A percentile compares a stretch with the other conserved stretches of the same genome.
phyloP scores from a whole-genome alignment of 2,888 invertebrate genomes.

The Hipparchia semele region DNA sequence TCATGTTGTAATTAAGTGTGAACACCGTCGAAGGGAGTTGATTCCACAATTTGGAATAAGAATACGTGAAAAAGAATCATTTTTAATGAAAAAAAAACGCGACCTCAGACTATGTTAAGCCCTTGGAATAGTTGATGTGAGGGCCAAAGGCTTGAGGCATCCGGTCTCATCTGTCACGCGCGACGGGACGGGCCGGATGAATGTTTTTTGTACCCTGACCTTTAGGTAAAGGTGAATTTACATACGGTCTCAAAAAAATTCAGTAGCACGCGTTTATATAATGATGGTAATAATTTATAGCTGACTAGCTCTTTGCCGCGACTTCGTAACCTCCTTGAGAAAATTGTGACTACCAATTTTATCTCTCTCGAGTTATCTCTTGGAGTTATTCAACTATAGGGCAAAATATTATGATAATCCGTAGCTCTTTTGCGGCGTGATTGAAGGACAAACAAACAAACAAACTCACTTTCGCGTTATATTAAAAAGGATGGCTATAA shows the following conservation, averaged over 20 bases:
- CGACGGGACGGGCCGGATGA: background rate
- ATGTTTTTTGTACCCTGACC: slow-evolving; percentile 13
- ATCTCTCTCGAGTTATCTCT: no score
- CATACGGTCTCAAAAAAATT: background rate
- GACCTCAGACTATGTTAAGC: background rate
- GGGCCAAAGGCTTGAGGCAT: background rate
- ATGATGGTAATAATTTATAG: background rate
- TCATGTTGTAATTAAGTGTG: no score
- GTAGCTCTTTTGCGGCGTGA: no score
- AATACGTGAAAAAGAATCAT: no score
- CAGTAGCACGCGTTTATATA: background rate
- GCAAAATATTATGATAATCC: no score
- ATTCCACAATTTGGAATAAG: no score
- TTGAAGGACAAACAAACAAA: no score
- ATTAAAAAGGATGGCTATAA: no score
- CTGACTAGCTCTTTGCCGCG: background rate
- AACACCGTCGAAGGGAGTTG: no score
- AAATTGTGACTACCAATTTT: no score
- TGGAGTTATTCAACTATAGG: no score
- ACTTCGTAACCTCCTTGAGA: background rate
- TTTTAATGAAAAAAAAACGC: background rate
- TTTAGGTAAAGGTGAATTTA: slow-evolving; percentile 14
- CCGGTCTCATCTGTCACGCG: slow-evolving; percentile 1
- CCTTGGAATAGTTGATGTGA: background rate
- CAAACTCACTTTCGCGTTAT: no score